Conservation (phyloP, 2,797 vertebrate genomes). For the Caiman crocodilus region DNA sequence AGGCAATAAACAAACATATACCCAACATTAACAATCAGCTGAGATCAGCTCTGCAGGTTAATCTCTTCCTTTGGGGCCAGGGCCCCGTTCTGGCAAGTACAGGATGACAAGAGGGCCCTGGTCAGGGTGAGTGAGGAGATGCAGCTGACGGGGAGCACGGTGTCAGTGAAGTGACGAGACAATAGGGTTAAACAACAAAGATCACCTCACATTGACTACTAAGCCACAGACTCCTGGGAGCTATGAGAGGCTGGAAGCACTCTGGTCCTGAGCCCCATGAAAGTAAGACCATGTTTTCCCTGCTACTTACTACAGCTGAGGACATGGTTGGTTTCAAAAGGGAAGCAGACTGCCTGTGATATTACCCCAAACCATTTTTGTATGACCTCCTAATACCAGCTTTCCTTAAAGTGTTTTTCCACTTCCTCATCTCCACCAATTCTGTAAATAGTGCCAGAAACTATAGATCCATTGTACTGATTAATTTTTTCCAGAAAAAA, state of each 20-base stretch:
- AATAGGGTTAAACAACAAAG: background rate
- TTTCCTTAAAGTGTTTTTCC: background rate
- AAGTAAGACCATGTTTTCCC: rapidly evolving
- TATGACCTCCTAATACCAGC: background rate
- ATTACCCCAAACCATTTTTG: background rate
- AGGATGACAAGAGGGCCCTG: background rate
- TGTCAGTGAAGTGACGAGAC: background rate
- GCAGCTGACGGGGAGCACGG: background rate
- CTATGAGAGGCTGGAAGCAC: background rate
- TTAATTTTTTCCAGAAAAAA: background rate
- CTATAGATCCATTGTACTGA: background rate
- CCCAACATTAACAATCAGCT: background rate
- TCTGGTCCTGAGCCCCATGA: background rate
- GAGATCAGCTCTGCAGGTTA: background rate
- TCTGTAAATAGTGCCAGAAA: background rate
- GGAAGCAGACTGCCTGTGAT: background rate
- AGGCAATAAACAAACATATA: background rate
- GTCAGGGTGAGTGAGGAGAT: background rate
- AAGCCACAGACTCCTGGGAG: background rate
- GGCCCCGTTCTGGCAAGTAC: background rate
- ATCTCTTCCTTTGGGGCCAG: background rate
- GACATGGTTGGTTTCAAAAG: background rate
- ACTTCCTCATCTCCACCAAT: background rate
- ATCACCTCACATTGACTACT: background rate
- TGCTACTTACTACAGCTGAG: rapidly evolving